Evolutionary conservation across 2,797 vertebrate species (phyloP).

Genomic region (Hypotaenidia philippensis): DNA sequence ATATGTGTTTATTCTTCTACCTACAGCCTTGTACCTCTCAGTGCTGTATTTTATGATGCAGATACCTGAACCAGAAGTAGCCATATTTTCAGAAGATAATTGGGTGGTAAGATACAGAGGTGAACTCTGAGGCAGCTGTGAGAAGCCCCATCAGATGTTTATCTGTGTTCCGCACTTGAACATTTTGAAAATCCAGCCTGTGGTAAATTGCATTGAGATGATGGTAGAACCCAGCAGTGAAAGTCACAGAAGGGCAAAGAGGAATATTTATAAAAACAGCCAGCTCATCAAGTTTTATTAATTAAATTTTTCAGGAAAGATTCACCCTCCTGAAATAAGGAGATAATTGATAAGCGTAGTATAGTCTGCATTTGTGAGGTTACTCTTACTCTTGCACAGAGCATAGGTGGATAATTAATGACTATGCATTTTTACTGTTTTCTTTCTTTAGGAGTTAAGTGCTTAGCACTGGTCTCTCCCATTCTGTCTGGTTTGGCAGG

Average conservation of each 20-base stretch:
- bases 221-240: not conserved
- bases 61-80: not conserved
- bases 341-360: accelerated
- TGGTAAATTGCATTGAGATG: not conserved
- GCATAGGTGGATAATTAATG: not conserved
- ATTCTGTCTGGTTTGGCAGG: not conserved
- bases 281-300: not conserved
- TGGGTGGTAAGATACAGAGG: not conserved
- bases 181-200: not conserved
- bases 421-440: not conserved
- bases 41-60: not conserved
- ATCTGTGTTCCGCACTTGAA: not conserved
- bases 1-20: accelerated
- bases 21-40: not conserved
- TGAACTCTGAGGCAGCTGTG: not conserved
- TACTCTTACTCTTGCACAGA: not conserved
- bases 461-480: not conserved
- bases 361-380: not conserved
- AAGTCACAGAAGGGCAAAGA: slow-evolving; percentile 1
- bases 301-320: not conserved
- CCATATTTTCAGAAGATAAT: not conserved
- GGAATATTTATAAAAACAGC: not conserved
- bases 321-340: not conserved
- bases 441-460: not conserved
- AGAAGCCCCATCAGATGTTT: not conserved